Base-by-base conservation (phyloP, 2,797 vertebrate genomes). In the Poecilia gillii region DNA sequence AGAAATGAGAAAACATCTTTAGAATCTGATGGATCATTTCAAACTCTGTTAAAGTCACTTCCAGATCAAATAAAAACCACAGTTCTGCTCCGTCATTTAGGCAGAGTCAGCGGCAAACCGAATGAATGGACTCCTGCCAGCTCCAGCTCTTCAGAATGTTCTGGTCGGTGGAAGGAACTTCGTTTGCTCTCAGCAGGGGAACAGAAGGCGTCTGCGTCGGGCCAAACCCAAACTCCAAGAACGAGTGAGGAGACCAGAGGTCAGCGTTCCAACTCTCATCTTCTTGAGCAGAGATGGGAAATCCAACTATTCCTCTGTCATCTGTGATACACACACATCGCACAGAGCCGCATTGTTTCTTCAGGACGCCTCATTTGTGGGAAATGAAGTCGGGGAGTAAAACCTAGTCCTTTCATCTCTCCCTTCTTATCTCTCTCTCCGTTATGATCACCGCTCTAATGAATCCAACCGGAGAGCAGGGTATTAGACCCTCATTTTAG, bases 181-280 rank as follows among this genome's bases (percentile, higher is more conserved):
- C 91, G 93, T 93, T 94, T 91, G 90, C 78, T 89, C 93, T 88
- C 94, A 93, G 91, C 93, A 84, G 93, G 93, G 70, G 74, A 81
- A 86, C 88, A 90, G 85, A 88, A 88, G 77, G 87, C 84, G 91
- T 88, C 82, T 1, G 87, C 87, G 88, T 87, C 89, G 78, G 76
- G 78, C 91, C 88, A 91, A 84, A 93, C 88, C 90, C 90, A 92
- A 93, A 93, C 87, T 91, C 89, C 79, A 84, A 31, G 87, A 86
- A 90, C 89, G 85, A 85, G 91, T 82, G 87, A 90, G 81, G 62
- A 72, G 78, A 89, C 85, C 77, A 90, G 90, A 93, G 92, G 90
- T 93, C 92, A 93, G 72, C 81, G 46, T 81, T 77, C 75, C 59
- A 78, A 80, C 86, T 86, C 86, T 83, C 23, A 81, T 85, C 81